Conservation (phyloP, 53 echinoderm and acorn worm genomes). For the Henricia sp. region DNA sequence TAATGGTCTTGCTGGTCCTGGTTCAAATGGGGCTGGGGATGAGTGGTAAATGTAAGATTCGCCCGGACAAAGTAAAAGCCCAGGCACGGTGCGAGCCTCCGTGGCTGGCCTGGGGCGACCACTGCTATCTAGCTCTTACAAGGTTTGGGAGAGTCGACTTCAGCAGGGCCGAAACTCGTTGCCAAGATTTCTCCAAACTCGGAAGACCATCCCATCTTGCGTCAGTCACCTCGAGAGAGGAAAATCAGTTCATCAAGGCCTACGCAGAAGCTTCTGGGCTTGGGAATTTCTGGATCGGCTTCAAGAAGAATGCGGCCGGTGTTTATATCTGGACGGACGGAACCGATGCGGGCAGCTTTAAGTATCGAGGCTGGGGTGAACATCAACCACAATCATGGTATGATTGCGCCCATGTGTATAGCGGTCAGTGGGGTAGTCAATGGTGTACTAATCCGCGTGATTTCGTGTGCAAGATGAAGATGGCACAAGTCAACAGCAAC, state of each 20-base stretch:
- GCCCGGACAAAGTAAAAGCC: background rate
- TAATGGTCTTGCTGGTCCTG: background rate
- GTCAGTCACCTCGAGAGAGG: conserved; percentile 13
- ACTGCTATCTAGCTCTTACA: conserved; percentile 13
- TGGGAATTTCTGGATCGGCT: background rate
- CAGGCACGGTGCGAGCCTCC: background rate
- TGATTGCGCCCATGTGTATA: background rate
- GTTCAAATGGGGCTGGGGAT: background rate
- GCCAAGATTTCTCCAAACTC: conserved; percentile 3
- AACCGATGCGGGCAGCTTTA: background rate
- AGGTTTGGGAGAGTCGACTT: background rate
- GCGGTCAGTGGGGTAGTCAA: background rate
- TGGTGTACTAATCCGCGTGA: background rate
- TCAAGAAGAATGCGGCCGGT: too few relatives aligned
- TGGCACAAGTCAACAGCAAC: too few relatives aligned
- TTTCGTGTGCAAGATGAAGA: background rate
- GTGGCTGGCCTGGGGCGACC: background rate
- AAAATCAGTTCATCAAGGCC: background rate
- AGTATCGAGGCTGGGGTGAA: background rate
- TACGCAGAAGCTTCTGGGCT: background rate
- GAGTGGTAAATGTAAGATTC: background rate
- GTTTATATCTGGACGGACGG: background rate
- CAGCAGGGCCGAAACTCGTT: background rate
- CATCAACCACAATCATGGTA: background rate
- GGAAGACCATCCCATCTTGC: conserved; percentile 10